phyloP scores from a whole-genome alignment of 2,888 invertebrate species.

The Tanypteryx hageni region DNA sequence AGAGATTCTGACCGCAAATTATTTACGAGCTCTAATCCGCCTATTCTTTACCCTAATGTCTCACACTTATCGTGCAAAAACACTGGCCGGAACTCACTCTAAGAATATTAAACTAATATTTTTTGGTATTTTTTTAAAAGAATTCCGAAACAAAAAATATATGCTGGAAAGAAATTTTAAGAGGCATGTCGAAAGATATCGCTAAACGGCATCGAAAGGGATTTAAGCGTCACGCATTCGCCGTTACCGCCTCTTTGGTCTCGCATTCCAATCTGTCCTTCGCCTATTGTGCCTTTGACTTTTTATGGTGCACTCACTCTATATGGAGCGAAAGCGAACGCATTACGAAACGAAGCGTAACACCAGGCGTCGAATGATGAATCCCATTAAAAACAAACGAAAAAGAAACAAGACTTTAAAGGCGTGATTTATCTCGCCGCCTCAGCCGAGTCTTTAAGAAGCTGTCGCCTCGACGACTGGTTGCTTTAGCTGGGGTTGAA shows the following conservation, averaged over 20 bases:
- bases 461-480: neutral
- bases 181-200: neutral
- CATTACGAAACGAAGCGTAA: neutral
- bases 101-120: no score
- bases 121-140: neutral
- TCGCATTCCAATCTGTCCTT: no score
- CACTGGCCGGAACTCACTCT: neutral
- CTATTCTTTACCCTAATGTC: neutral
- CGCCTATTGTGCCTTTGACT: no score
- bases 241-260: neutral
- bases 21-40: neutral
- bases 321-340: no score
- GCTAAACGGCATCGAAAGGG: neutral
- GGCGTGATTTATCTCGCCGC: slow-evolving; percentile 16
- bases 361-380: neutral
- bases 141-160: neutral
- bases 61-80: neutral
- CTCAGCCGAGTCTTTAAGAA: slow-evolving; percentile 27
- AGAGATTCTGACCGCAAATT: neutral
- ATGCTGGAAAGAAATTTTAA: neutral
- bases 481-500: slow-evolving; percentile 4
- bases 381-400: neutral
- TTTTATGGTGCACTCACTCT: no score
- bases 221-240: neutral
- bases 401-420: neutral